phyloP scores from a whole-genome alignment of 2,888 invertebrate species.

The Lapara coniferarum region DNA sequence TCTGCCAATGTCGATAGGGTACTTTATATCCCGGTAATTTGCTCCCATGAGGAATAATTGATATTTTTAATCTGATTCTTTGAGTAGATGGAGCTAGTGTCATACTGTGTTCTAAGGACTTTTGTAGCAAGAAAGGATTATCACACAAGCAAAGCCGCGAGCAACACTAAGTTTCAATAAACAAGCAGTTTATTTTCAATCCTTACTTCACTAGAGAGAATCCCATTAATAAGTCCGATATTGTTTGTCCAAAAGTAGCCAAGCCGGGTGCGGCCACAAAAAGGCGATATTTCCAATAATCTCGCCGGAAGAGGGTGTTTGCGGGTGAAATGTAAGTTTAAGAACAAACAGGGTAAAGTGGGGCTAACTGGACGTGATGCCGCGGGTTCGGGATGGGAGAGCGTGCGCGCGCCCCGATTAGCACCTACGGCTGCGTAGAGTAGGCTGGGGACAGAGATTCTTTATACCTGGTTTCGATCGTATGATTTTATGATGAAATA shows the following conservation, averaged over 20 bases:
- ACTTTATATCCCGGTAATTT: too few relatives aligned
- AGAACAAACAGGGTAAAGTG: constrained; percentile 75
- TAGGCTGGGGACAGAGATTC: constrained; percentile 46
- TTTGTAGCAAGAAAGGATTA: too few relatives aligned
- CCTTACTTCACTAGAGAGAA: neutral
- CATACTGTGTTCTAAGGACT: too few relatives aligned
- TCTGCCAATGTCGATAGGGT: too few relatives aligned
- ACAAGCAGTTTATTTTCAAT: too few relatives aligned
- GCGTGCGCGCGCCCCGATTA: constrained; percentile 68
- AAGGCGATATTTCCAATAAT: constrained; percentile 75
- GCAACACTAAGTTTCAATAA: too few relatives aligned
- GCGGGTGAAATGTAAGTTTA: constrained; percentile 72
- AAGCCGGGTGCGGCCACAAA: constrained; percentile 58
- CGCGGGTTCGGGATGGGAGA: constrained; percentile 42
- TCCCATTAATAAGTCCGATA: constrained; percentile 29
- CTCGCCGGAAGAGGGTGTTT: constrained; percentile 75
- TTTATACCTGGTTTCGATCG: too few relatives aligned
- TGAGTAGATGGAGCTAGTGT: too few relatives aligned
- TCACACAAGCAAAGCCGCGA: too few relatives aligned
- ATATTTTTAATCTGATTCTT: too few relatives aligned
- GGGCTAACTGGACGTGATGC: constrained; percentile 65
- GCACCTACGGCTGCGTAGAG: constrained; percentile 57
- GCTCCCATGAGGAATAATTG: too few relatives aligned
- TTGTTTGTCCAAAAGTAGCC: constrained; percentile 58
- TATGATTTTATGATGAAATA: too few relatives aligned